Percentiles rank a stretch among this genome's conserved stretches.
Evolutionary conservation across 92 coral and sea anemone genomes (phyloP).

Genomic region (Porites lobata): DNA sequence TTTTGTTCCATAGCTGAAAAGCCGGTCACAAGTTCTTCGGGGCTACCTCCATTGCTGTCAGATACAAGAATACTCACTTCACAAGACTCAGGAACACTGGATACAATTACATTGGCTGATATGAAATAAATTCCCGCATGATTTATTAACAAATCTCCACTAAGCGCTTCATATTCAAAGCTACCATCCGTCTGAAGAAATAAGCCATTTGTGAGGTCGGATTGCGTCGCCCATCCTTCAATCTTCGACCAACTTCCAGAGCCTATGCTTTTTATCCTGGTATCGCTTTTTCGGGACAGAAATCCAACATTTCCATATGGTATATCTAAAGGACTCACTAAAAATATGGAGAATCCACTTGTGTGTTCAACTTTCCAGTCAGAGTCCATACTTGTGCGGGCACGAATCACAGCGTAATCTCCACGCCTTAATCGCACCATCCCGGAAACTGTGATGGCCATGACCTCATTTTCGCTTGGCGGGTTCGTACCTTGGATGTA

Average conservation of each 20-base stretch:
- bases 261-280: conserved; percentile 41
- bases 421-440: conserved; percentile 50
- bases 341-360: conserved; percentile 61
- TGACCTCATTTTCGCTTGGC: conserved; percentile 26
- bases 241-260: conserved; percentile 59
- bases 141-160: conserved; percentile 62
- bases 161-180: conserved; percentile 60
- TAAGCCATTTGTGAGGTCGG: conserved; percentile 72
- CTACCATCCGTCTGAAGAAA: conserved; percentile 63
- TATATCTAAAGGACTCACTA: conserved; percentile 62
- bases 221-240: conserved; percentile 73
- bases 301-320: conserved; percentile 65
- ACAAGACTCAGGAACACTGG: conserved; percentile 38
- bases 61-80: conserved; percentile 62
- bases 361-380: conserved; percentile 64
- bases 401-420: conserved; percentile 64
- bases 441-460: conserved; percentile 68
- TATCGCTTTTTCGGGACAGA: conserved; percentile 70
- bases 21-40: conserved; percentile 33
- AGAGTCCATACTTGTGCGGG: conserved; percentile 45
- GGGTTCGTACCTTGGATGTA: conserved; percentile 39
- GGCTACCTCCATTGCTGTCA: conserved; percentile 17
- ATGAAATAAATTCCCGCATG: conserved; percentile 68
- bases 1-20: conserved; percentile 54
- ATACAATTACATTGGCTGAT: conserved; percentile 56